phyloP scores from a whole-genome alignment of 2,113 vertebrate genomes.

The Reinhardtius hippoglossoides region DNA sequence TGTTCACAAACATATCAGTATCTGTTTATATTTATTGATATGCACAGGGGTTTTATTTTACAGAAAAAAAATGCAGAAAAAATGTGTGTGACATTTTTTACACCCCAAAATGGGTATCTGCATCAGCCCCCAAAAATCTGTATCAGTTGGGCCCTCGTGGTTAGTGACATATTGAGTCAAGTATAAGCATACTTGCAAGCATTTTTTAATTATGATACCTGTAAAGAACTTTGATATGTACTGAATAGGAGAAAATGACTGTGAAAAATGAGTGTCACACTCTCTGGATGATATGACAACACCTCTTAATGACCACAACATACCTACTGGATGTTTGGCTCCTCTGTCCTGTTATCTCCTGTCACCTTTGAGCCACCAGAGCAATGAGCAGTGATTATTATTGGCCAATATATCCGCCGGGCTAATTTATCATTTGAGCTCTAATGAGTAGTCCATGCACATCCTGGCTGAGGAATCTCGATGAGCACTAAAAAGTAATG shows the following conservation, averaged over 20 bases:
- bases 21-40: no score
- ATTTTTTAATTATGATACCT: not conserved
- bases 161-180: no score
- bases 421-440: slow-evolving; percentile 9
- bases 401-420: not conserved
- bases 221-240: not conserved
- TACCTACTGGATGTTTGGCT: not conserved
- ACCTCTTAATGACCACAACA: not conserved
- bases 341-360: not conserved
- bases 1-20: no score
- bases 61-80: no score
- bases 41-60: no score
- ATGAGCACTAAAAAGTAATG: slow-evolving; percentile 13
- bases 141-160: no score
- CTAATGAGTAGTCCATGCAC: slow-evolving; percentile 7
- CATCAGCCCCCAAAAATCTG: no score
- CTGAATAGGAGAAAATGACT: not conserved
- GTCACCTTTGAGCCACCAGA: not conserved
- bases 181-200: not conserved
- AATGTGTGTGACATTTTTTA: no score
- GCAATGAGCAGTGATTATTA: not conserved
- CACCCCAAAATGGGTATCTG: no score
- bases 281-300: not conserved
- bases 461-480: not conserved
- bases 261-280: not conserved